Evolutionary conservation across 1,140 invertebrate genomes (phyloP).

Genomic region (Olivierus martensii): DNA sequence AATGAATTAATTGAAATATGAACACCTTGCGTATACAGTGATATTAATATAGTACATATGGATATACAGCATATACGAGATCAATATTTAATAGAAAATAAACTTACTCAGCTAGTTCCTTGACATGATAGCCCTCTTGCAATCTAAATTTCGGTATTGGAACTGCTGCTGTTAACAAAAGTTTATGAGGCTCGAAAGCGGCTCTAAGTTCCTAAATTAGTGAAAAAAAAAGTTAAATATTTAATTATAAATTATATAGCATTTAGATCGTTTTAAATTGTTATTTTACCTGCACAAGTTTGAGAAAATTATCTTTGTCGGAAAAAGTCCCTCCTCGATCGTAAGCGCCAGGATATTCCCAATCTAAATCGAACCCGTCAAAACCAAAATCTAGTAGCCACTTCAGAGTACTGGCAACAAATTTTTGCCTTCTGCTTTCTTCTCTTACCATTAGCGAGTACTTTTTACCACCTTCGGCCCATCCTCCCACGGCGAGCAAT

Average conservation of each 20-base stretch:
- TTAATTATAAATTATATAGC: too few species aligned
- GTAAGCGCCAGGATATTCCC: slow-evolving; percentile 41
- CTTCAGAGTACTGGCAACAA: slow-evolving; percentile 5
- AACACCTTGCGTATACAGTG: too few species aligned
- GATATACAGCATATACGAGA: too few species aligned
- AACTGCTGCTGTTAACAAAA: slow-evolving; percentile 78
- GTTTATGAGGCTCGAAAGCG: slow-evolving; percentile 53
- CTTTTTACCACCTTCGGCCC: slow-evolving; percentile 72
- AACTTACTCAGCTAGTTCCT: slow-evolving; percentile 59
- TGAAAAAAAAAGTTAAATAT: background rate
- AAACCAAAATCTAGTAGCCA: slow-evolving; percentile 6
- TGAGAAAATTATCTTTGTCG: slow-evolving; percentile 49
- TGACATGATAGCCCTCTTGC: slow-evolving; percentile 75
- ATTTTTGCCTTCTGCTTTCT: slow-evolving; percentile 2
- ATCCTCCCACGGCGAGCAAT: slow-evolving; percentile 36
- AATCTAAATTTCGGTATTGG: slow-evolving; percentile 67
- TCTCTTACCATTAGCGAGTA: slow-evolving; percentile 62
- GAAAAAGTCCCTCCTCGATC: slow-evolving; percentile 62
- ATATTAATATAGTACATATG: too few species aligned
- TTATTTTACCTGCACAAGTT: slow-evolving; percentile 47
- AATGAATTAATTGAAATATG: too few species aligned
- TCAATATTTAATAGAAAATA: too few species aligned
- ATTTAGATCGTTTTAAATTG: too few species aligned
- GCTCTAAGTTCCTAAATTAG: slow-evolving; percentile 44
- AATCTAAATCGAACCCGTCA: slow-evolving; percentile 13